Base-by-base conservation (phyloP, 2,888 invertebrate species). In the Epinotia bilunana region DNA sequence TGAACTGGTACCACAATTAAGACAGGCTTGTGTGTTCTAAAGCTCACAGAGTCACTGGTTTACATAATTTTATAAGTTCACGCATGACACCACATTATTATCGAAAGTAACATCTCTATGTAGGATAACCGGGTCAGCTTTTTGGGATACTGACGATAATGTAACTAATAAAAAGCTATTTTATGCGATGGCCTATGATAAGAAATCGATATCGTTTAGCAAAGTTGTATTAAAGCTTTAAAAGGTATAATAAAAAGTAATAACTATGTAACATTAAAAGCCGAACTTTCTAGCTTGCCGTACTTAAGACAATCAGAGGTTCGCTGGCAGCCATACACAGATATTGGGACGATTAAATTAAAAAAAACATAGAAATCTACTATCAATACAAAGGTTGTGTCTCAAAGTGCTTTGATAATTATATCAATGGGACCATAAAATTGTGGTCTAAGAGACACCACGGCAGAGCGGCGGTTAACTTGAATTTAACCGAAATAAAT, bases 221-320 rank as follows among this genome's bases (percentile, higher is more conserved):
- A n/a, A 33, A 69, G 58, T 74, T 69, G 63, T 69, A 63, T 55
- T 63, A 63, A 63, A 57, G 63, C 18, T 49, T 69, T 64, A 70
- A 69, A 63, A 16, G 58, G 60, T 58, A 63, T 58, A 58, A 58
- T 74, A 74, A 74, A 74, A 74, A 58, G 68, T 73, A 69, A 64
- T 74, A 74, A 69, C 69, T 74, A 63, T 70, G 74, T 63, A 58
- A 58, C 74, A 74, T 74, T 74, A 69, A 74, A 74, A 64, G 33
- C 69, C 1, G 57, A 74, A 70, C 46, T 70, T 69, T 74, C 63
- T 28, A 28, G 68, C 62, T 69, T 58, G 39, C 74, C 74, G 69
- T 74, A 70, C 69, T 74, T 74, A 70, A 49, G 63, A 12, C 13
- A 16, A 46, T 16, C 13, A 2, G 1, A n/a, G 12, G 57, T 33